Conservation (phyloP, 1,140 invertebrate genomes). For the Drosophila watanabei region DNA sequence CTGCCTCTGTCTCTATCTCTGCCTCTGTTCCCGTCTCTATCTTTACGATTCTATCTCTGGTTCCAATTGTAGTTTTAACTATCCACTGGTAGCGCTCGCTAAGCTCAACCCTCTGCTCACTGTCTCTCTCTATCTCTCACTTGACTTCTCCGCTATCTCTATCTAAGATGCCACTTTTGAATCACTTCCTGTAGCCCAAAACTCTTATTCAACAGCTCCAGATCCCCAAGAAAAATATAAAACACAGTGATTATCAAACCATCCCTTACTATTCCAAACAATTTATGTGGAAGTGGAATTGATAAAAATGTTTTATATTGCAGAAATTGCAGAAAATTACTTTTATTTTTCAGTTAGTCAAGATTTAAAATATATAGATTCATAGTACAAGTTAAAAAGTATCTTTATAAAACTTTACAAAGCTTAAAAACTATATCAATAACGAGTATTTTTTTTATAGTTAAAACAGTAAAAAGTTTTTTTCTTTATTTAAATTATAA, state of each 20-base stretch:
- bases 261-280: background rate
- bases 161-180: conserved; percentile 16
- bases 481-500: no score
- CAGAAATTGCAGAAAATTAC: background rate
- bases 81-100: conserved; percentile 58
- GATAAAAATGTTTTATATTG: background rate
- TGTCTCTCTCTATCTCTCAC: conserved; percentile 28
- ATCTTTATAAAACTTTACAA: background rate
- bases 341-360: no score
- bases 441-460: no score
- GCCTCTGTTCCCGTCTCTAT: conserved; percentile 13
- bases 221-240: background rate
- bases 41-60: conserved; percentile 20
- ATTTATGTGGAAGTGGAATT: conserved; percentile 9
- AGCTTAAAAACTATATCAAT: accelerated
- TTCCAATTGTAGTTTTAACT: conserved; percentile 55
- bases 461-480: no score
- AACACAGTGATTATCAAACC: background rate
- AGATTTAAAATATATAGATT: background rate
- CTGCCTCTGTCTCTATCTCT: conserved; percentile 5
- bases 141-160: conserved; percentile 8
- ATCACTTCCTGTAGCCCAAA: conserved; percentile 33
- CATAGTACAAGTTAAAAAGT: background rate
- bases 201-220: conserved; percentile 14
- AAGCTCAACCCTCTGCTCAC: conserved; percentile 28